Base-by-base conservation (phyloP, 2,888 invertebrate genomes). In the Coleophora flavipennella region DNA sequence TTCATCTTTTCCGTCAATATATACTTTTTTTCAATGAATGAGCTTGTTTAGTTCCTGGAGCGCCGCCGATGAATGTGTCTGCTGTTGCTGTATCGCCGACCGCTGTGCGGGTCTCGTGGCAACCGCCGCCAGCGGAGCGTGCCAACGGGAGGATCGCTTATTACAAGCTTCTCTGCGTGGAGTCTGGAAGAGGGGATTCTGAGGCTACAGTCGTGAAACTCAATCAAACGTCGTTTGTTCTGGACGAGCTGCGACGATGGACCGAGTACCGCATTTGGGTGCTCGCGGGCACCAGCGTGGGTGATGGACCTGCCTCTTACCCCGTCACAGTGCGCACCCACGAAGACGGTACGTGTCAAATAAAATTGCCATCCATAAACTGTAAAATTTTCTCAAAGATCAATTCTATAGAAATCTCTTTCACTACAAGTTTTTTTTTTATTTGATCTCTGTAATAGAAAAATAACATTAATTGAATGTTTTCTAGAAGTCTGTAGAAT, bases 231-330 rank as follows among this genome's bases (percentile, higher is more conserved):
- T 87, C 88, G 66, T 92, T 94, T 83, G 86, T 92, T 49, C 87
- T 97, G 83, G 94, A 95, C 72, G 95, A 95, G 79, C 90, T 98
- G 66, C 92, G 93, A 73, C 92, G 94, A 49, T 98, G 96, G 96
- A 97, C 97, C 45, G 92, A 95, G 78, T 99, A 99, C 88, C 92
- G 95, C 77, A 92, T 99, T 66, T 96, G 96, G 96, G 94, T 98
- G 65, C 88, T 96, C 58, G 98, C 98, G 51, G 96, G 96, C 67
- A 99, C 98, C 60, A 92, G 92, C 64, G 95, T 97, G 57, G 99
- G 99, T 67, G 96, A 97, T 83, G 98, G 99, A 49, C 98, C 94
- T 49, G 90, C 92, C 63, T 96, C 96, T 58, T 92, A 92, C 81
- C 95, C 96, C 50, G 92, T 97, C 87, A 90, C 91, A 65, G 92